These are phyloP conservation scores for Nothobranchius kuhntae DNA, from an alignment of 2,113 vertebrate genomes.

Conservation along the genomic window DNA sequence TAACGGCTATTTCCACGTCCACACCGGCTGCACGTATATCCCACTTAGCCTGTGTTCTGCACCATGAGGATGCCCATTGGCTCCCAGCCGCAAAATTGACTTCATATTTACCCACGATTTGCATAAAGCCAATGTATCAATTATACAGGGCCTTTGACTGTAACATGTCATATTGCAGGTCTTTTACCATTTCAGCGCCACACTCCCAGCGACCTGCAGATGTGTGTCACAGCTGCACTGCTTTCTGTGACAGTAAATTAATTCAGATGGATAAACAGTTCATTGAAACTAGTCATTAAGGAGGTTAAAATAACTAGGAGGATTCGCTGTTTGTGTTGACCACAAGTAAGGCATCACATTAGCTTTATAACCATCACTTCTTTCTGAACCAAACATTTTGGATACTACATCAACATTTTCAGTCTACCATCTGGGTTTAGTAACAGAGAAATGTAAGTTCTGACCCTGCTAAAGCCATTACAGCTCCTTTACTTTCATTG, in stretches of 20 bases:
- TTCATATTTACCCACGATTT: background rate
- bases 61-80: constrained; percentile 23
- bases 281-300: background rate
- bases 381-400: no score
- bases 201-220: background rate
- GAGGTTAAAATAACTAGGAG: background rate
- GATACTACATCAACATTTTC: background rate
- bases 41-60: constrained; percentile 14
- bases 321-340: no score
- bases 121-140: background rate
- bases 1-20: constrained; percentile 31
- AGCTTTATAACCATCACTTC: no score
- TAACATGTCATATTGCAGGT: background rate
- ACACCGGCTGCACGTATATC: background rate
- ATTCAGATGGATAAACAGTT: background rate
- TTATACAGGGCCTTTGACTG: background rate
- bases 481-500: constrained; percentile 12
- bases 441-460: background rate
- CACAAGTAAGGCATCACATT: no score
- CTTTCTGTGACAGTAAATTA: background rate
- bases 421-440: background rate
- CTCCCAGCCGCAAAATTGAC: constrained; percentile 15
- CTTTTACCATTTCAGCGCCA: background rate
- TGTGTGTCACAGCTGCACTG: background rate
- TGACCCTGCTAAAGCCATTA: background rate